Evolutionary conservation across 2,113 vertebrate species (phyloP).

Genomic region (Myrmophylax atrothorax): DNA sequence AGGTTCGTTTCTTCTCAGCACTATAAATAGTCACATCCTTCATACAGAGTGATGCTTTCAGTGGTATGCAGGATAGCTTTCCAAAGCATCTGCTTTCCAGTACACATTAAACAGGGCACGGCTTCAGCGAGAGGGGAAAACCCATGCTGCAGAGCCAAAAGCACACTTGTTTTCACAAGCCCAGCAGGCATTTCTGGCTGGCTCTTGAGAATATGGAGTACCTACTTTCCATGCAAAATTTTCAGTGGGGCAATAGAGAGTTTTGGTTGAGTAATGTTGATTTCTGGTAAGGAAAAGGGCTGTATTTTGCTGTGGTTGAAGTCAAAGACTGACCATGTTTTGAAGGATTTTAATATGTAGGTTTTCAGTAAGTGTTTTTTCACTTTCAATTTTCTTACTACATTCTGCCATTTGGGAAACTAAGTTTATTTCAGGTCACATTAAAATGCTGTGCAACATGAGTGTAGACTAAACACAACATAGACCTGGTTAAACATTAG

Average conservation of each 20-base stretch:
- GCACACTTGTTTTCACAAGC: neutral
- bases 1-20: constrained; percentile 70
- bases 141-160: neutral
- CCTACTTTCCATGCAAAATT: neutral
- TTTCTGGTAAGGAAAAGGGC: neutral
- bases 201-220: neutral
- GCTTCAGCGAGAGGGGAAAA: neutral
- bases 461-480: neutral
- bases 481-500: neutral
- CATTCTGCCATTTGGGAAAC: neutral
- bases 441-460: neutral
- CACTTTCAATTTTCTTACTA: neutral
- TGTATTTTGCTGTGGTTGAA: neutral
- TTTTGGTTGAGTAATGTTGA: neutral
- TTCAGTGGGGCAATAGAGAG: neutral
- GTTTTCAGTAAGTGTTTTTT: neutral
- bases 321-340: neutral
- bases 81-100: neutral
- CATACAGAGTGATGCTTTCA: neutral
- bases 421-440: neutral
- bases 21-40: neutral
- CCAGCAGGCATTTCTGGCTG: neutral
- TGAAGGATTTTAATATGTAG: neutral
- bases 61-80: neutral
- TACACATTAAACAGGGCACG: neutral